These are phyloP conservation scores for Andrena flavipes DNA, from an alignment of 2,888 invertebrate genomes.

Conservation along the genomic window DNA sequence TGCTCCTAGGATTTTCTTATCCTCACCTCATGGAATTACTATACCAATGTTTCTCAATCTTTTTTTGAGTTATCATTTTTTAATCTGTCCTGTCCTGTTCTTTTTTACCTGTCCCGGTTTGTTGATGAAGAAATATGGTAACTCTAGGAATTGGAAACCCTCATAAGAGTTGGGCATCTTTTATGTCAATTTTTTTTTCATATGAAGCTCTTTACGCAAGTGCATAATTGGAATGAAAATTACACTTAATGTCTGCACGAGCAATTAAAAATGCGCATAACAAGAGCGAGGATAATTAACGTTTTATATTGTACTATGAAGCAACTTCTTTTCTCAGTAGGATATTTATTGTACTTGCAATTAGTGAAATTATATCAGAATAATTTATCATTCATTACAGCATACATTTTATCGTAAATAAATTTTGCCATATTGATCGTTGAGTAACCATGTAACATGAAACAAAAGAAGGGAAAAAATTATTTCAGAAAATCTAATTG, in stretches of 20 bases:
- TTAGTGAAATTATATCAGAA: slow-evolving; percentile 12
- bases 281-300: not conserved
- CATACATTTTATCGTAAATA: not conserved
- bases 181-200: not conserved
- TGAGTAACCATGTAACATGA: not conserved
- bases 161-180: not conserved
- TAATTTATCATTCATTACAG: slow-evolving; percentile 4
- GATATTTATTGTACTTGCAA: slow-evolving; percentile 2
- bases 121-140: too few species aligned
- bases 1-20: too few species aligned
- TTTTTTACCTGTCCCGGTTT: too few species aligned
- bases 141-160: too few species aligned
- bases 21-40: too few species aligned
- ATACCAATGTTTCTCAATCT: too few species aligned
- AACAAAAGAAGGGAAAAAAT: not conserved
- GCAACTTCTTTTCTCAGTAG: not conserved
- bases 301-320: not conserved
- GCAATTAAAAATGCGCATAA: slow-evolving; percentile 7
- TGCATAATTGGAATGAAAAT: not conserved
- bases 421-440: not conserved
- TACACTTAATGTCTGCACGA: not conserved
- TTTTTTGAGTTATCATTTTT: too few species aligned
- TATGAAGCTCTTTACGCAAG: not conserved
- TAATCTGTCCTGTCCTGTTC: too few species aligned
- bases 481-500: not conserved